Evolutionary conservation across 2,113 vertebrate species (phyloP).

Genomic region (Agelaius phoeniceus): DNA sequence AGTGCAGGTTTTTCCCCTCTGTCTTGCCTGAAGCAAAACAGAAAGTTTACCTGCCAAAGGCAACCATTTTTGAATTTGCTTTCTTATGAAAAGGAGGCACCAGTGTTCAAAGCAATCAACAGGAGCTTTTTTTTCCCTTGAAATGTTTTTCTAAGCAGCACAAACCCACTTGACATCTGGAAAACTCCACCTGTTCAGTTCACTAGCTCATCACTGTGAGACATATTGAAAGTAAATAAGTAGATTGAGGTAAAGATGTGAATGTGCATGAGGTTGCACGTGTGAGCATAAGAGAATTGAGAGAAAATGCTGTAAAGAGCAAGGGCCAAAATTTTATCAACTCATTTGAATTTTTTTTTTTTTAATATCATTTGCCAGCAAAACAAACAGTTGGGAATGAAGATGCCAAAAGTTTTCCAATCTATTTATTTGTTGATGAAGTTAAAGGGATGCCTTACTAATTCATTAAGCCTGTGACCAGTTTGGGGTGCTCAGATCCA

Average conservation of each 20-base stretch:
- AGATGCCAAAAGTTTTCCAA: background rate
- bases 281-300: background rate
- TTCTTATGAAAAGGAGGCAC: background rate
- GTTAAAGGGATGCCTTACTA: background rate
- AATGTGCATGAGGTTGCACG: background rate
- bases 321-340: background rate
- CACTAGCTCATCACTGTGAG: background rate
- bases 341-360: rapidly evolving
- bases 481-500: background rate
- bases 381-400: background rate
- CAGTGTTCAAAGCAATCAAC: background rate
- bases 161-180: background rate
- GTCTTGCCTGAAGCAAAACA: conserved; percentile 60
- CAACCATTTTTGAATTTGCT: conserved; percentile 37
- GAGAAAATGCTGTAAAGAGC: background rate
- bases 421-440: background rate
- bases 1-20: background rate
- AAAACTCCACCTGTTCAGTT: background rate
- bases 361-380: background rate
- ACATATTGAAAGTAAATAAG: background rate
- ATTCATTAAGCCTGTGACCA: background rate
- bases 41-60: conserved; percentile 54
- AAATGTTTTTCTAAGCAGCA: background rate
- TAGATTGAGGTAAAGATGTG: background rate
- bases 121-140: background rate